Base-by-base conservation (phyloP, 30 jellyfish, hydroid and myxozoan genomes). In the Turritopsis dohrnii region DNA sequence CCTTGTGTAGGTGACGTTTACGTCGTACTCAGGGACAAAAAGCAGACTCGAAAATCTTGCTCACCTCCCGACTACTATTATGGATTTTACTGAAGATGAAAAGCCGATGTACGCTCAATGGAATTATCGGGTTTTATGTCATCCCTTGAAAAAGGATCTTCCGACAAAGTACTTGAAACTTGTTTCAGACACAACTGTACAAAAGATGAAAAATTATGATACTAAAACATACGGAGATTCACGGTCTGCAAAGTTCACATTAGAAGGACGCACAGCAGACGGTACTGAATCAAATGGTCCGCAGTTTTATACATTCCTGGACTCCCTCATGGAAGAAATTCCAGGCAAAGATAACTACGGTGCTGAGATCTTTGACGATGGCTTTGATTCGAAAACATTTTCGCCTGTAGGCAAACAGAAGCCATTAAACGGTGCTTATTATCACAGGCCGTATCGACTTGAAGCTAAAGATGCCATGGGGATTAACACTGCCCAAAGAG, bases 301-400 rank as follows among this genome's bases (percentile, higher is more conserved):
- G 52, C 52, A 79, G 5, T 27, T 23, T 16, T 53, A 89, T 53
- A 73, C 87, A 13, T 74, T 81, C 52, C 84, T 92, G 54, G 97
- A 92, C 71, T 84, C 79, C 16, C 28, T 87, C 65, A 92, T 92
- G 97, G 96, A 87, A 71, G 88, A 92, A 80, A 71, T 92, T 8
- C 97, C 96, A 9, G 97, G 97, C 22, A 92, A 92, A 80, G 95
- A 92, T 77, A 92, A 92, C 83, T 92, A 87, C 71, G 81, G 74
- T 0, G 94, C 93, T 4, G 66, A 87, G n/a, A 87, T 92, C 71
- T 52, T 65, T 16, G 96, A 81, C 21, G 52, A 54, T 25, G 96
- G 95, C 8, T 83, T 87, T 53, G 86, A 87, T 66, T 90, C 88
- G 29, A 21, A 17, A 20, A 72, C 89, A 21, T 87, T 92, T 18